Evolutionary conservation across 2,888 invertebrate species (phyloP).

Genomic region (Perithous albicinctus): DNA sequence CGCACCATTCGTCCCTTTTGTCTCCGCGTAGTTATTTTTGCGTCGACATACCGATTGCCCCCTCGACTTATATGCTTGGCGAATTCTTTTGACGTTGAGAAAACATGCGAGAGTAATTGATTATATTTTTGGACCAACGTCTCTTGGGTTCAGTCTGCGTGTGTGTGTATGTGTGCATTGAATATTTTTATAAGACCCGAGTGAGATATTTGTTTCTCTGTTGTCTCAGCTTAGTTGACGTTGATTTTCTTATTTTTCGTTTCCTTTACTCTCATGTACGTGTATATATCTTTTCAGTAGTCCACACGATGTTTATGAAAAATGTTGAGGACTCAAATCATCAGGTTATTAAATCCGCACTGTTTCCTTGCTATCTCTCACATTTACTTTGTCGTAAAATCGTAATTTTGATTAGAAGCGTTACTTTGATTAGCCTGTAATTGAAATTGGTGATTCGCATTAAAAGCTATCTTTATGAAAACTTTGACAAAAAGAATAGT

Average conservation of each 20-base stretch:
- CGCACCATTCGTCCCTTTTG: slow-evolving; percentile 39
- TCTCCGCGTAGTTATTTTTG: slow-evolving; percentile 46
- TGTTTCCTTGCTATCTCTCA: too few relatives aligned
- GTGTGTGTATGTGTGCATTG: not conserved
- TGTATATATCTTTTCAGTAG: not conserved
- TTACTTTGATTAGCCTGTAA: too few relatives aligned
- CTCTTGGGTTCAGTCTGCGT: not conserved
- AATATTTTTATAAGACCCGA: slow-evolving; percentile 8
- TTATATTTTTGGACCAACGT: slow-evolving; percentile 19
- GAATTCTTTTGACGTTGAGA: slow-evolving; percentile 12
- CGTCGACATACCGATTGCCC: slow-evolving; percentile 19
- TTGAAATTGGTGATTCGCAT: too few relatives aligned
- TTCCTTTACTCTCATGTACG: not conserved
- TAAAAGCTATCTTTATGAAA: too few relatives aligned
- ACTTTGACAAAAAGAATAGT: too few relatives aligned
- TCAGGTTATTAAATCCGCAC: too few relatives aligned
- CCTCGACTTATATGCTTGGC: not conserved
- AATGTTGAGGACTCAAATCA: too few relatives aligned
- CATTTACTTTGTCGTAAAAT: too few relatives aligned
- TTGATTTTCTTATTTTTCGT: not conserved
- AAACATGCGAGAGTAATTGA: slow-evolving; percentile 25
- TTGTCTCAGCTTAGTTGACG: not conserved
- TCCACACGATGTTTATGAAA: too few relatives aligned
- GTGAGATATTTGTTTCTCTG: slow-evolving; percentile 15
- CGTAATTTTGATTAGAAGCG: too few relatives aligned